Evolutionary conservation across 2,113 vertebrate species (phyloP).

Genomic region (Hyaena hyaena): DNA sequence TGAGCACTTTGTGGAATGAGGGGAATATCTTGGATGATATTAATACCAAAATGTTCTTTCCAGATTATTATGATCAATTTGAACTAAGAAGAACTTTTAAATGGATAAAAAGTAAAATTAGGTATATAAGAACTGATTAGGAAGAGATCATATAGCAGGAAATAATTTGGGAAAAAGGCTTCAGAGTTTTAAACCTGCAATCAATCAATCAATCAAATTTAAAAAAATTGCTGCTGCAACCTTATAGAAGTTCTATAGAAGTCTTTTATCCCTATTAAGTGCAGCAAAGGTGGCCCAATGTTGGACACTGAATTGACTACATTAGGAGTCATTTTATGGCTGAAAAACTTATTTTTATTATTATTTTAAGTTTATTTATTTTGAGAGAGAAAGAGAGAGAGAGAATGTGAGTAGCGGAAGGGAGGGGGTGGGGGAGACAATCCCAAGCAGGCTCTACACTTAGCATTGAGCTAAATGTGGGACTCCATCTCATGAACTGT

Average conservation of each 20-base stretch:
- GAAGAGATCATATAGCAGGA: not conserved
- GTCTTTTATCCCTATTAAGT: not conserved
- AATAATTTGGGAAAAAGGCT: not conserved
- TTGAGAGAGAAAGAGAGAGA: too few relatives aligned
- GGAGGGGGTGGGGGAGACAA: too few relatives aligned
- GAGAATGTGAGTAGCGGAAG: too few relatives aligned
- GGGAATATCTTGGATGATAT: not conserved
- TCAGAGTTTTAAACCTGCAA: not conserved
- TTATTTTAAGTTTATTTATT: too few relatives aligned
- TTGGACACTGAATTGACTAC: not conserved
- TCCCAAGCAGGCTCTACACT: too few relatives aligned
- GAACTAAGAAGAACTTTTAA: not conserved
- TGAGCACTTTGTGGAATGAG: not conserved
- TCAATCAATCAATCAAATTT: not conserved
- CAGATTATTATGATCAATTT: not conserved
- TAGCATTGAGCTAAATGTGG: too few relatives aligned
- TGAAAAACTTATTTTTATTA: not conserved
- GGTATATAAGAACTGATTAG: not conserved
- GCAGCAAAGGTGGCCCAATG: not conserved
- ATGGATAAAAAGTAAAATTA: not conserved
- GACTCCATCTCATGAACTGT: too few relatives aligned
- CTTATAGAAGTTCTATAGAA: not conserved
- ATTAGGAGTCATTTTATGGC: not conserved
- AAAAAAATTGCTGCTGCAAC: not conserved
- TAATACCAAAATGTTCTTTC: not conserved